Evolutionary conservation across 2,888 invertebrate species (phyloP), one percentile per base, ranked within the genome.

Genomic region (Eristalinus aeneus): DNA sequence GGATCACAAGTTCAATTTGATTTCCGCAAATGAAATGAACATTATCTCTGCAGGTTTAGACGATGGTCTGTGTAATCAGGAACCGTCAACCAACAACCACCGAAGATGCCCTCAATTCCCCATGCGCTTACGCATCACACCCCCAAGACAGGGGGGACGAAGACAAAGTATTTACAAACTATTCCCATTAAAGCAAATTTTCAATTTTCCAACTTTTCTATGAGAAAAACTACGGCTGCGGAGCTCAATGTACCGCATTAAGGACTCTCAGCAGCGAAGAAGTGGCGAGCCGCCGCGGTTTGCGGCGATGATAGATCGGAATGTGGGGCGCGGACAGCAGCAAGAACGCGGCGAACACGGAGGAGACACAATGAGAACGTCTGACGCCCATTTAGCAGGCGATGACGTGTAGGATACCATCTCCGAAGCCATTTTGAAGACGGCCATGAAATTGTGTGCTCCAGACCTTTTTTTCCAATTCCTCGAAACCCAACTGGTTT

Each of bases 111-210:
- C 34, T 9, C 8, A 34, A 34, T 6, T 10, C 34, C 34, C 34
- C 10, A 2, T 6, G 34, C 8, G 8, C 34, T 6, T n/a, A 16
- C 56, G 2, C 20, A 23, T 23, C 23, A 5, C 6, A 22, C 56
- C 23, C 5, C 56, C 8, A n/a, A 46, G n/a, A 1, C 46, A n/a
- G 16, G 16, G 11, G 27, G 5, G 27, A 27, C 3, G 4, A 39
- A 27, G 58, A 46, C 56, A 73, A 72, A 72, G 39, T 65, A 46
- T 77, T 69, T 69, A 36, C 77, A 71, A 86, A 86, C 86, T 82
- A 77, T 86, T 86, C 74, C 82, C 77, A 86, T 86, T 86, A 86
- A 86, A 78, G 71, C 78, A 82, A 82, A 82, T 74, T 78, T 78
- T 82, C 77, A 74, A 77, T 82, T 78, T 71, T 78, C 63, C 56